Percentiles rank a stretch among this genome's conserved stretches.
Conservation (phyloP, 2,113 vertebrate genomes). For the Tympanuchus pallidicinctus region DNA sequence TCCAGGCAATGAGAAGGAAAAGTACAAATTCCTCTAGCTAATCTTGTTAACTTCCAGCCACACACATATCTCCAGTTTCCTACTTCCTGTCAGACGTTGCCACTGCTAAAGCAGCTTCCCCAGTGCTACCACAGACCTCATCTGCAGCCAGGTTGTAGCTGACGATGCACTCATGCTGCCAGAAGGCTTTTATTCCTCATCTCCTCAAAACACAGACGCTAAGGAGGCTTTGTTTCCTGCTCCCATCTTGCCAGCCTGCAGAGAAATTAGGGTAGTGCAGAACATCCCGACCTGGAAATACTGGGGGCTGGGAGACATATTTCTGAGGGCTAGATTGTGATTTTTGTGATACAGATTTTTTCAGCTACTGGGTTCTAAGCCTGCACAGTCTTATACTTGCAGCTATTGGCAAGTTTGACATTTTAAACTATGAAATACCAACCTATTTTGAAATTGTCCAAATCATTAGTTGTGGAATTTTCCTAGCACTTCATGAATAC, state of each 20-base stretch:
- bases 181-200: neutral
- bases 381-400: conserved; percentile 72
- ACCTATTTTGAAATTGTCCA: conserved; percentile 85
- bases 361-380: conserved; percentile 63
- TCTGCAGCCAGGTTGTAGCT: neutral
- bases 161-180: neutral
- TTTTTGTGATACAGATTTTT: conserved; percentile 36
- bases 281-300: neutral
- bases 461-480: conserved; percentile 81
- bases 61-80: neutral
- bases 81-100: neutral
- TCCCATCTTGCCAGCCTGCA: neutral
- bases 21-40: neutral
- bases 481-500: conserved; percentile 84
- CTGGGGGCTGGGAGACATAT: neutral
- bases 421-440: conserved; percentile 85
- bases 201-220: neutral
- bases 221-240: neutral
- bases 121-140: neutral
- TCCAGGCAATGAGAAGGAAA: neutral
- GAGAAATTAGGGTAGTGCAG: conserved; percentile 6
- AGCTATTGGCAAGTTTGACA: conserved; percentile 82
- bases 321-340: conserved; percentile 13
- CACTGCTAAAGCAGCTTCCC: neutral
- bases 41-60: neutral